These are phyloP conservation scores for Resseliella maxima DNA, from an alignment of 2,888 invertebrate genomes.

Conservation along the genomic window DNA sequence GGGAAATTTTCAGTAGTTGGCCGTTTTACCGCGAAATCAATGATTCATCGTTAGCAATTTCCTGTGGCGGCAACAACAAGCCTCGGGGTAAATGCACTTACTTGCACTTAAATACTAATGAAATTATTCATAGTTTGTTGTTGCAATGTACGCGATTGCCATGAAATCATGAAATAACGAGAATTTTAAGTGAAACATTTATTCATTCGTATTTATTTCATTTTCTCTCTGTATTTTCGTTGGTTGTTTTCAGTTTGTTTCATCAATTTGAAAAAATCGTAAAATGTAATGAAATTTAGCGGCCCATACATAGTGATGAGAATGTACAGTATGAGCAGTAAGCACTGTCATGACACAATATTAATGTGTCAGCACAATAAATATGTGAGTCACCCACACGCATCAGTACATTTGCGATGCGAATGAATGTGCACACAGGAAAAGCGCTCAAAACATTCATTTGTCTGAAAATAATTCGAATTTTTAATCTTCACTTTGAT, in stretches of 20 bases:
- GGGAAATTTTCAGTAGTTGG: background rate
- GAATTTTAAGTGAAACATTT: background rate
- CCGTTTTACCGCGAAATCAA: background rate
- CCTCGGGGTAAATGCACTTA: background rate
- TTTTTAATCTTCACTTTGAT: background rate
- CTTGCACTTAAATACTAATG: background rate
- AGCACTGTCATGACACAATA: background rate
- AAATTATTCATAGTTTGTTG: background rate
- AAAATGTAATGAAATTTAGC: background rate
- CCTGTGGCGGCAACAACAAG: background rate
- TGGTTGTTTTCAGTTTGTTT: background rate
- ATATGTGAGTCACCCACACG: slow-evolving; percentile 2
- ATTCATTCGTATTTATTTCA: too few species aligned
- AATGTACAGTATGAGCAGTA: background rate
- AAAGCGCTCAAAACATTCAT: background rate
- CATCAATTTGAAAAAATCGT: background rate
- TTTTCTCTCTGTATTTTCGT: too few species aligned
- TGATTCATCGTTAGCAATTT: background rate
- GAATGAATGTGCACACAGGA: background rate
- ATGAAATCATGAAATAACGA: background rate
- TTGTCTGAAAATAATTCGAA: background rate
- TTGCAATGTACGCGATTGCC: background rate
- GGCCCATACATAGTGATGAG: background rate
- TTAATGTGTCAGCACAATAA: slow-evolving; percentile 17
- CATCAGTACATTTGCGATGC: background rate